Evolutionary conservation across 1,140 invertebrate genomes (phyloP), one percentile per base, ranked within the genome.

Genomic region (Drosophila rhopaloa): DNA sequence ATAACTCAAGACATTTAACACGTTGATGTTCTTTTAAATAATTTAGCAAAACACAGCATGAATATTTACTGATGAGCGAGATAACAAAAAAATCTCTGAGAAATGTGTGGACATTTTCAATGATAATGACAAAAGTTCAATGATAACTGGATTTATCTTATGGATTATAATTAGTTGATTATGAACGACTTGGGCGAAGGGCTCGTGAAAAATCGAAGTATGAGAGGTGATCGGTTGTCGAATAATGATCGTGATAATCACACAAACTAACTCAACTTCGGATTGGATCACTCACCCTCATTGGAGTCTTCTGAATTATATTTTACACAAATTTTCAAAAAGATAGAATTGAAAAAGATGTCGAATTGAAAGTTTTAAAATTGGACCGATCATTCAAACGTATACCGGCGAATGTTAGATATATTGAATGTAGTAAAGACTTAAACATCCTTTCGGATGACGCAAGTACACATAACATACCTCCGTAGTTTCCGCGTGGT

Each of bases 401-500:
- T 48, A 81, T 62, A 51, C 50, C 24, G 54, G 27, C 44, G 16
- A 63, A 57, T 56, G 61, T 41, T 48, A 61, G 16, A 55, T 53
- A 51, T 56, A 24, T 56, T 27, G 7, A 27, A 48, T 58, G 9
- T 14, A 27, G 38, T 44, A 37, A 29, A 7, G 46, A 37, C 27
- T 24, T 14, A 35, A 9, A 29, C 6, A 9, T 50, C 27, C 0
- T 47, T 32, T 40, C 7, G 19, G 19, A 38, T 2, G 0, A 38
- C 14, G 7, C 13, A 16, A 2, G 9, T 54, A 1, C 62, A n/a
- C 3, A 29, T 8, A 78, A 94, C 94, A 95, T 92, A 96, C 96
- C 96, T 81, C 95, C 95, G 91, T 96, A 96, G 74, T 94, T 96
- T 66, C 95, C 86, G 76, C 93, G 93, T 94, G 95, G 85, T 96